These are phyloP conservation scores for Drosophila kanapiae DNA, from an alignment of 1,140 invertebrate species.

Conservation along the genomic window DNA sequence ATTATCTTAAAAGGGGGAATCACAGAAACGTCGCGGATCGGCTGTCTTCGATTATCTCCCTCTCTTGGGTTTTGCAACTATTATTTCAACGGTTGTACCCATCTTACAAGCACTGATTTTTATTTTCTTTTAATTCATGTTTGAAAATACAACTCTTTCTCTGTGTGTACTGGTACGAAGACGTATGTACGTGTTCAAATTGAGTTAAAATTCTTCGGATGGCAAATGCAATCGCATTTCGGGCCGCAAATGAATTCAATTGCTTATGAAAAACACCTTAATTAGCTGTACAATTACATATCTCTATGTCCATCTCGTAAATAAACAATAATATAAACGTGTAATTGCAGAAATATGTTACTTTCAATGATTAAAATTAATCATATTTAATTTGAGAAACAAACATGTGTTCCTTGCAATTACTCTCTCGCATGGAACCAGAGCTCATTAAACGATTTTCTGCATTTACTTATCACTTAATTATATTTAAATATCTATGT, in stretches of 20 bases:
- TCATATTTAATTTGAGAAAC: background rate
- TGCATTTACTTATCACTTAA: background rate
- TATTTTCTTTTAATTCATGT: too few relatives aligned
- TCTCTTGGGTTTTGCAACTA: too few relatives aligned
- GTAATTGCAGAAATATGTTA: background rate
- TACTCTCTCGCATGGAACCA: background rate
- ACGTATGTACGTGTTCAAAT: slow-evolving; percentile 32
- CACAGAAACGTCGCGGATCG: too few relatives aligned
- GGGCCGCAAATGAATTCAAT: slow-evolving; percentile 49
- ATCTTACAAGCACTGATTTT: too few relatives aligned
- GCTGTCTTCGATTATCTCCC: too few relatives aligned
- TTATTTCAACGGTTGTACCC: too few relatives aligned
- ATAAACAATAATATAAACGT: background rate
- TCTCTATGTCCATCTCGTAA: too few relatives aligned
- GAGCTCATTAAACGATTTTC: background rate
- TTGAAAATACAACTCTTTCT: background rate
- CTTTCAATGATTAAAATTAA: background rate
- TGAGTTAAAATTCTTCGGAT: slow-evolving; percentile 39
- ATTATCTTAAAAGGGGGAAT: too few relatives aligned
- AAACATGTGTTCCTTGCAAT: background rate
- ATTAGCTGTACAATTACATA: too few relatives aligned
- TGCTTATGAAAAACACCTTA: slow-evolving; percentile 20
- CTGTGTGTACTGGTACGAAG: background rate
- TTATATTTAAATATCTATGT: too few relatives aligned
- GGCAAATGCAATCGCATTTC: slow-evolving; percentile 54